Evolutionary conservation across 2,888 invertebrate species (phyloP), one percentile per base, ranked within the genome.

Genomic region (Diarsia brunnea): DNA sequence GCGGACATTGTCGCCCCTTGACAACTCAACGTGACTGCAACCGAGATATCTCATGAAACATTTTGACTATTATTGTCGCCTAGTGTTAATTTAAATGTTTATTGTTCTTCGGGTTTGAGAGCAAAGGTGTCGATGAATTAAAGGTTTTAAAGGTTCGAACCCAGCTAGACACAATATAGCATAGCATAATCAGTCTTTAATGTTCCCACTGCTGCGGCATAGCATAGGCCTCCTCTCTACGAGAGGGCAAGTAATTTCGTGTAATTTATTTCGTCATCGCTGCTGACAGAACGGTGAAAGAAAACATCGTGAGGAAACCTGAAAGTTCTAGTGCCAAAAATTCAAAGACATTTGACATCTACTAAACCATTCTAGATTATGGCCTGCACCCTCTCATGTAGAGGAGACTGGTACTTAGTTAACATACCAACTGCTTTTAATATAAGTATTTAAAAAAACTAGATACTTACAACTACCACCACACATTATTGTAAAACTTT

Each of bases 1-100:
- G 73, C 75, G 69, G 73, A 81, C 65, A 84, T 82, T 86, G 66
- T 73, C 73, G 55, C 66, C 73, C 69, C 74, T 78, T 74, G 80
- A 84, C 80, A 84, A 66, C 45, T 45, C 38, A 64, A 61, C 72
- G 64, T 65, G 72, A 69, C 60, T 70, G 45, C 38, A 64, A 31
- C 47, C 31, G 16, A 81, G 78, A 78, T 78, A 72, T 61, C 69
- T 77, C 43, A 75, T 51, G 49, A 75, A 81, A 67, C 60, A 60
- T 77, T 81, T 78, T 68, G 60, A 71, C 27, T 24, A 27, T 61
- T 65, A 51, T 61, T 68, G 58, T 68, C 53, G 11, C 31, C 16
- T 63, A 65, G 45, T 10, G 66, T 69, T 49, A 27, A 63, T 47
- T 68, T 27, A 27, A 65, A 55, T 31, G 24, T 31, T 21, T n/a